Evolutionary conservation across 1,140 invertebrate species (phyloP).

Genomic region (Chlorops oryzae): DNA sequence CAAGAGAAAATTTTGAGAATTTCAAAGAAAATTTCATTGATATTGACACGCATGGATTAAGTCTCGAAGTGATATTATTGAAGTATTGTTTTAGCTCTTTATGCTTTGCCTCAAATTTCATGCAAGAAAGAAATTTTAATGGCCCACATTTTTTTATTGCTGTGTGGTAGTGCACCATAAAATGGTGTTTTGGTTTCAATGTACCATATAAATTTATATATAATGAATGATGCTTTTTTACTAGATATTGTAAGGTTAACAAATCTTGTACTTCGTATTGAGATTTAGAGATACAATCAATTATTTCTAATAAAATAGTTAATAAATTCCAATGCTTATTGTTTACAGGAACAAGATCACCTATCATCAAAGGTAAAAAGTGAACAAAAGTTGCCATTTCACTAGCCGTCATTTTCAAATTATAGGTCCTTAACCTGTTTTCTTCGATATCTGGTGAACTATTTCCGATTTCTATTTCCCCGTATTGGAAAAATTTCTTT

Average conservation of each 20-base stretch:
- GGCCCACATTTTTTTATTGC: too few species aligned
- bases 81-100: too few species aligned
- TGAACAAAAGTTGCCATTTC: slow-evolving; percentile 32
- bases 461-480: slow-evolving; percentile 14
- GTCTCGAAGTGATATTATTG: too few species aligned
- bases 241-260: neutral
- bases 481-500: slow-evolving; percentile 32
- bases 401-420: slow-evolving; percentile 26
- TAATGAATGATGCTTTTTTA: too few species aligned
- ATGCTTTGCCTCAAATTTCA: too few species aligned
- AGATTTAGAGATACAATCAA: neutral
- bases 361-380: slow-evolving; percentile 32
- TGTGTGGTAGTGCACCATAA: slow-evolving; percentile 12
- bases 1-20: too few species aligned
- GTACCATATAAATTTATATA: too few species aligned
- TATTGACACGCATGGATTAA: too few species aligned
- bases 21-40: too few species aligned
- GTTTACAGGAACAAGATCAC: slow-evolving; percentile 26
- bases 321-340: slow-evolving; percentile 24
- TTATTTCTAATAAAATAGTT: neutral
- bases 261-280: too few species aligned
- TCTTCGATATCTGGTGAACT: neutral
- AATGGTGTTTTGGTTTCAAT: too few species aligned
- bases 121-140: too few species aligned
- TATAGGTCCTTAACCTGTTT: slow-evolving; percentile 19